phyloP scores from a whole-genome alignment of 2,113 vertebrate genomes.

The Pedetes capensis region DNA sequence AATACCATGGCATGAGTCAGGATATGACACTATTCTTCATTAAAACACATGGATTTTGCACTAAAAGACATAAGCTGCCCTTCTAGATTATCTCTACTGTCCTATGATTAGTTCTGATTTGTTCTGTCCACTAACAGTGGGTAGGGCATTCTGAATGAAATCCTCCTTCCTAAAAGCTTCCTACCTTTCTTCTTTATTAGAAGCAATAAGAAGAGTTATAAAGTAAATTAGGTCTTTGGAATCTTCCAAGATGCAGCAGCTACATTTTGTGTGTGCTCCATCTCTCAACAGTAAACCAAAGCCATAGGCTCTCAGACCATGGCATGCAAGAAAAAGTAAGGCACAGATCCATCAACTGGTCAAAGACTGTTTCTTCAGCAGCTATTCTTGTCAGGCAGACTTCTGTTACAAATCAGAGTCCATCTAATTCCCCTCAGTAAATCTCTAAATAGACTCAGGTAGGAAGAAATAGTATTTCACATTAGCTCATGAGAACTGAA shows the following conservation, averaged over 20 bases:
- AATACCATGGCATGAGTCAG: too few species aligned
- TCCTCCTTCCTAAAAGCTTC: too few species aligned
- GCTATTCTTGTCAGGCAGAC: not conserved
- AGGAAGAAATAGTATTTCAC: constrained; percentile 7
- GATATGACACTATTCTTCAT: not conserved
- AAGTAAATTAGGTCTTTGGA: constrained; percentile 24
- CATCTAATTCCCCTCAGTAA: not conserved
- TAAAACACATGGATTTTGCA: constrained; percentile 15
- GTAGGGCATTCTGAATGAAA: constrained; percentile 2
- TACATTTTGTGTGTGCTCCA: not conserved
- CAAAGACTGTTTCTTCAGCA: not conserved
- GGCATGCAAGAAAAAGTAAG: not conserved
- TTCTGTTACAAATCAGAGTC: not conserved
- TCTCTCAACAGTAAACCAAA: not conserved
- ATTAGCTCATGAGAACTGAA: not conserved
- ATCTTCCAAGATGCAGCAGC: not conserved
- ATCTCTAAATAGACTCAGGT: not conserved
- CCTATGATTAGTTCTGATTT: not conserved
- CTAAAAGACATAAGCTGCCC: not conserved
- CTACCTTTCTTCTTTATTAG: not conserved
- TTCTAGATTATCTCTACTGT: not conserved
- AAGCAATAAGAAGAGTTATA: not conserved
- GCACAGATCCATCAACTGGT: not conserved
- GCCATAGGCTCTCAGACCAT: not conserved
- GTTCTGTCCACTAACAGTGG: not conserved